phyloP scores from a whole-genome alignment of 2,113 vertebrate species.

The Otus sunia region DNA sequence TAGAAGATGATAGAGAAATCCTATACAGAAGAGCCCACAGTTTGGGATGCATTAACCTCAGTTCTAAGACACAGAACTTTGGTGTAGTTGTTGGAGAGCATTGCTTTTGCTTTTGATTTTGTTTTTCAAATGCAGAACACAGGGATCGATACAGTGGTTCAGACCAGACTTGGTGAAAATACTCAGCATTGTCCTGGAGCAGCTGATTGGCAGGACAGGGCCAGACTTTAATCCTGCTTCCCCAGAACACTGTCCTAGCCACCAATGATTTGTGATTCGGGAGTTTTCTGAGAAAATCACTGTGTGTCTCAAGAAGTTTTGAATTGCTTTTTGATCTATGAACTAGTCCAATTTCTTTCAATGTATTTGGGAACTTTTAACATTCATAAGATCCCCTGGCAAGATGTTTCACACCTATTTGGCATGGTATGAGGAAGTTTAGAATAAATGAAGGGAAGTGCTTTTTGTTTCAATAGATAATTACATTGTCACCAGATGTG shows the following conservation, averaged over 20 bases:
- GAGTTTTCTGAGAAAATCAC: background rate
- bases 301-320: background rate
- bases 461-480: background rate
- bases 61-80: background rate
- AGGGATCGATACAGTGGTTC: background rate
- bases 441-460: background rate
- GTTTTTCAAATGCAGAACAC: background rate
- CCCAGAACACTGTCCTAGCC: background rate
- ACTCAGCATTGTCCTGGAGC: background rate
- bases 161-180: background rate
- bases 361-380: background rate
- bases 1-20: background rate
- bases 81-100: background rate
- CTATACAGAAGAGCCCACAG: fast-evolving
- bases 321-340: background rate
- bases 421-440: background rate
- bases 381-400: background rate
- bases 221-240: background rate
- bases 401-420: background rate
- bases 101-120: background rate
- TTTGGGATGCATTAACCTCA: background rate
- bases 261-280: background rate
- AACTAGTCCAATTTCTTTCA: background rate
- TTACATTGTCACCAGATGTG: background rate
- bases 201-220: background rate